phyloP scores from a whole-genome alignment of 2,113 vertebrate species.

The Delphinus delphis region DNA sequence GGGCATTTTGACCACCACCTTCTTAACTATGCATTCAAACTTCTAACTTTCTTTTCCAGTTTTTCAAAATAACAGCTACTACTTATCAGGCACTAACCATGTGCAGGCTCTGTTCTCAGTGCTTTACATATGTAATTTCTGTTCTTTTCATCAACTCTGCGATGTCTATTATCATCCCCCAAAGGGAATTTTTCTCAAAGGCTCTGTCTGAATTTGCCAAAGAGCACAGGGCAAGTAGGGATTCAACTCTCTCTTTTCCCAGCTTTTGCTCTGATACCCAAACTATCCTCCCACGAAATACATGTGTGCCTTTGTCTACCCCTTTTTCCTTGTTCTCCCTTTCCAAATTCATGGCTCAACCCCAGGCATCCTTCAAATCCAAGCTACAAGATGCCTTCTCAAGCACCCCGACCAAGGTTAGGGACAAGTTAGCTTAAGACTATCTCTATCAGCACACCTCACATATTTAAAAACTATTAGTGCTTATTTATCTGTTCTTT shows the following conservation, averaged over 20 bases:
- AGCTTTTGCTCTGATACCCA: neutral
- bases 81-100: neutral
- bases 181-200: neutral
- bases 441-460: neutral
- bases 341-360: neutral
- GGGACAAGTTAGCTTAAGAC: neutral
- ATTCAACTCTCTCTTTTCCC: neutral
- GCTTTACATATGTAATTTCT: neutral
- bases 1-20: neutral
- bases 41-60: neutral
- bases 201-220: neutral
- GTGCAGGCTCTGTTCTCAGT: neutral
- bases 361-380: neutral
- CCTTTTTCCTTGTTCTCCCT: neutral
- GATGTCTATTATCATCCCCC: neutral
- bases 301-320: neutral
- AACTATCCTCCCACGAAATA: neutral
- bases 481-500: neutral
- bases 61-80: neutral
- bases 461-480: neutral
- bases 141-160: neutral
- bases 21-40: neutral
- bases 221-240: neutral
- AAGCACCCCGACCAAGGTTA: neutral
- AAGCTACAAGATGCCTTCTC: neutral